Evolutionary conservation across 2,113 vertebrate species (phyloP).

Genomic region (Apodemus sylvaticus): DNA sequence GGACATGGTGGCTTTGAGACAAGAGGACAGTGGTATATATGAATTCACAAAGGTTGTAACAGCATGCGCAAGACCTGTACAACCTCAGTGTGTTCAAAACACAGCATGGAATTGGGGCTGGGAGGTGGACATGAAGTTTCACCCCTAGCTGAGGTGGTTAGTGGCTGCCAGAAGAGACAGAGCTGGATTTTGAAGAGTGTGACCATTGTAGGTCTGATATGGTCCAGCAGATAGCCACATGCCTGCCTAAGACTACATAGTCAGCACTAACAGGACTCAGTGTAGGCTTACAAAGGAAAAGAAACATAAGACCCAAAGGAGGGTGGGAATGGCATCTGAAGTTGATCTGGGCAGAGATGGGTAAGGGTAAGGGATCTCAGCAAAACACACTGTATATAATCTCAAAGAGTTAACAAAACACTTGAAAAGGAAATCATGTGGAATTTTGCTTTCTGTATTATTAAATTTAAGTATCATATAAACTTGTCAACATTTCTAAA

Average conservation of each 20-base stretch:
- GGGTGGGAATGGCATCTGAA: neutral
- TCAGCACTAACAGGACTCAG: neutral
- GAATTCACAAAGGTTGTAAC: neutral
- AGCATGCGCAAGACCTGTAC: neutral
- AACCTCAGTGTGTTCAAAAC: neutral
- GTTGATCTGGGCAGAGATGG: neutral
- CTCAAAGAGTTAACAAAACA: neutral
- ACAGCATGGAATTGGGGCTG: neutral
- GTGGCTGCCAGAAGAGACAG: neutral
- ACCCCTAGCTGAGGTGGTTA: neutral
- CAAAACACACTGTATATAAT: neutral
- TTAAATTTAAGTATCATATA: constrained; percentile 1
- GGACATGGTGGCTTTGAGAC: neutral
- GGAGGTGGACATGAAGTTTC: neutral
- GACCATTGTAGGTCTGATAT: neutral
- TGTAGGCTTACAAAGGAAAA: neutral
- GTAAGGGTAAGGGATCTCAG: too few relatives aligned
- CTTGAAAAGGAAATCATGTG: neutral
- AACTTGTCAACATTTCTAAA: constrained; percentile 49
- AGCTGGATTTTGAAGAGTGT: neutral
- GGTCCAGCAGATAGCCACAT: neutral
- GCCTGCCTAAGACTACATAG: neutral
- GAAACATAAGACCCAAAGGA: neutral
- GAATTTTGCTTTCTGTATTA: neutral
- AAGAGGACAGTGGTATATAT: neutral